A percentile compares a stretch with the other conserved stretches of the same genome.
These are phyloP conservation scores for Aphelocoma coerulescens DNA, from an alignment of 2,113 vertebrate genomes.

Conservation along the genomic window DNA sequence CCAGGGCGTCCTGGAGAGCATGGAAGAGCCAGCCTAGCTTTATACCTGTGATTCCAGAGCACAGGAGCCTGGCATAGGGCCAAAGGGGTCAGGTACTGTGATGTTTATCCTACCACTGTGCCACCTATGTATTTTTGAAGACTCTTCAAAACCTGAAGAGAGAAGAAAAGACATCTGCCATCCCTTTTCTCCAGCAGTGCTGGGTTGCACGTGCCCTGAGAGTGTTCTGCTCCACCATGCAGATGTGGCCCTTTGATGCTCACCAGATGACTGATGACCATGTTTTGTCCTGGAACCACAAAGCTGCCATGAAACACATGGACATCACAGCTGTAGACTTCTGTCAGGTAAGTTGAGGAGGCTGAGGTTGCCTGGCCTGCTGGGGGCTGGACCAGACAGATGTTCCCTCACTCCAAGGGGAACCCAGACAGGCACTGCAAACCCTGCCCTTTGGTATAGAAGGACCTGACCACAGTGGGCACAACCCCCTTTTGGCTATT, in stretches of 20 bases:
- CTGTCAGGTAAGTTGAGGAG: neutral
- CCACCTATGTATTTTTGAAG: neutral
- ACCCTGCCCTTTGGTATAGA: neutral
- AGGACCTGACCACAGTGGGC: neutral
- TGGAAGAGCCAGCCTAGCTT: neutral
- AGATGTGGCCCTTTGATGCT: neutral
- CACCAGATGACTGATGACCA: neutral
- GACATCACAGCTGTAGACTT: neutral
- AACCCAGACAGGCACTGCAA: neutral
- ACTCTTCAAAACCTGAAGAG: neutral
- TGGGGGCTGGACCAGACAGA: neutral
- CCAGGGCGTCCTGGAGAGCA: neutral
- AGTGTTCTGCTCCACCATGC: neutral
- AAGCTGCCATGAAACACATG: neutral
- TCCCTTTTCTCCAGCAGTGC: neutral
- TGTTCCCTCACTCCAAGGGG: neutral
- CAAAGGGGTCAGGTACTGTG: neutral
- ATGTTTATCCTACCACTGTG: neutral
- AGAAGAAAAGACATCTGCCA: neutral
- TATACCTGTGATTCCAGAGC: neutral
- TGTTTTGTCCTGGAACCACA: neutral
- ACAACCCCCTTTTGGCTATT: neutral
- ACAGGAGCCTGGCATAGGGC: neutral
- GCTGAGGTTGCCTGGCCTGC: neutral
- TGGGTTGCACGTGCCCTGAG: fast-evolving